Percentiles rank a stretch among this genome's conserved stretches.
Evolutionary conservation across 2,797 vertebrate species (phyloP).

Genomic region (Microtus californicus): DNA sequence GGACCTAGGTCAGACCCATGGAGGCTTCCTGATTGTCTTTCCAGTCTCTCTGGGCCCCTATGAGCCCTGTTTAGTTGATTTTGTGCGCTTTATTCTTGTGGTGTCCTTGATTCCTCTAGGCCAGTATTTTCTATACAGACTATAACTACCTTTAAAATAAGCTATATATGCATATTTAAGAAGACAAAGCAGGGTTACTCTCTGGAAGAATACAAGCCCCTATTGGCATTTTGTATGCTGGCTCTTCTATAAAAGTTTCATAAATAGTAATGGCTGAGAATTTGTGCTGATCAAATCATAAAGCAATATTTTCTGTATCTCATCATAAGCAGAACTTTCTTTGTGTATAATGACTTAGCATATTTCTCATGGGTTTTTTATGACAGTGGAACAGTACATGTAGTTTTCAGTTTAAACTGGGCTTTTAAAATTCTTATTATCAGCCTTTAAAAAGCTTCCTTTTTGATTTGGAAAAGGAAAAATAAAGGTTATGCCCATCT

Average conservation of each 20-base stretch:
- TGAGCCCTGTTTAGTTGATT: background rate
- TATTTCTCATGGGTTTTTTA: slow-evolving; percentile 51
- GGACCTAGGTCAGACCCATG: background rate
- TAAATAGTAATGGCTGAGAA: slow-evolving; percentile 8
- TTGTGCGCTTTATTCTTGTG: background rate
- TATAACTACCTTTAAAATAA: background rate
- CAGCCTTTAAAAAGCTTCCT: slow-evolving; percentile 8
- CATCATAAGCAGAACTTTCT: slow-evolving; percentile 14
- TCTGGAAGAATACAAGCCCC: background rate
- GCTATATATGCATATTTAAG: background rate
- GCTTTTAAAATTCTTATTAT: slow-evolving; percentile 30
- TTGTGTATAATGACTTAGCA: slow-evolving; percentile 41
- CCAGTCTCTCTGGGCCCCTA: background rate
- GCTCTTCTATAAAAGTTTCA: slow-evolving; percentile 13
- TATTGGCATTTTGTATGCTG: slow-evolving; percentile 18
- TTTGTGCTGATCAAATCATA: slow-evolving; percentile 36
- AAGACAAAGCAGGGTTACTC: slow-evolving; percentile 6
- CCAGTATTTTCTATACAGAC: slow-evolving; percentile 10
- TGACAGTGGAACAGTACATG: slow-evolving; percentile 32
- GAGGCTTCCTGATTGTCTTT: background rate
- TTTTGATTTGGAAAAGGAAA: slow-evolving; percentile 64
- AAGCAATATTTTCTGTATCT: slow-evolving; percentile 21
- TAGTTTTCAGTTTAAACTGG: slow-evolving; percentile 56
- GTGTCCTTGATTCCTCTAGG: background rate
- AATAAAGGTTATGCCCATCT: background rate